phyloP scores from a whole-genome alignment of 2,888 invertebrate genomes.

The Trissoscelio sp. region DNA sequence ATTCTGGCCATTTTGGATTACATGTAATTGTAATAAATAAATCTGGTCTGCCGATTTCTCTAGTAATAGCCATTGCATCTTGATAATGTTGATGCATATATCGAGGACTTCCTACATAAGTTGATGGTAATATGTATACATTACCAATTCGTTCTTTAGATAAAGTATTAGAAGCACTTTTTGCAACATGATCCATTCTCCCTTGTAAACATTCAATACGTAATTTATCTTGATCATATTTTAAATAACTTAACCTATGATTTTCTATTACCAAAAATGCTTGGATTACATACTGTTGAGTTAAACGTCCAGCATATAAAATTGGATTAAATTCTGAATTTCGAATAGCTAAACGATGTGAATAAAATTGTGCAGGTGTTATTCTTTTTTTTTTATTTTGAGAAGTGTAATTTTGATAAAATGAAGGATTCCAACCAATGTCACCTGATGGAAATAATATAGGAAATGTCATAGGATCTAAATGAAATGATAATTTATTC shows the following conservation, averaged over 20 bases:
- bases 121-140: too few species aligned
- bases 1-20: too few species aligned
- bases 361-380: constrained; percentile 48
- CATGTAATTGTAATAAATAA: too few species aligned
- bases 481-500: constrained; percentile 52
- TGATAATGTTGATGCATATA: too few species aligned
- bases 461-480: constrained; percentile 44
- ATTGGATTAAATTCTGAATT: constrained; percentile 29
- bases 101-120: too few species aligned
- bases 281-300: constrained; percentile 53
- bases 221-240: constrained; percentile 19
- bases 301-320: constrained; percentile 35
- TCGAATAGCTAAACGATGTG: constrained; percentile 43
- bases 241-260: constrained; percentile 36
- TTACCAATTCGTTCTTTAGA: constrained; percentile 33
- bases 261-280: constrained; percentile 44
- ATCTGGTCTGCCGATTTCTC: too few species aligned
- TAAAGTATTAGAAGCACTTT: constrained; percentile 15
- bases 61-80: too few species aligned
- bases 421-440: constrained; percentile 41
- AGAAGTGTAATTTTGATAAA: neutral
- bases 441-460: constrained; percentile 30
- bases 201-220: constrained; percentile 42
- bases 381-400: constrained; percentile 4
- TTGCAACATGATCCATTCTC: constrained; percentile 13